phyloP scores from a whole-genome alignment of 1,140 invertebrate species.

The Drosophila kohkoa region DNA sequence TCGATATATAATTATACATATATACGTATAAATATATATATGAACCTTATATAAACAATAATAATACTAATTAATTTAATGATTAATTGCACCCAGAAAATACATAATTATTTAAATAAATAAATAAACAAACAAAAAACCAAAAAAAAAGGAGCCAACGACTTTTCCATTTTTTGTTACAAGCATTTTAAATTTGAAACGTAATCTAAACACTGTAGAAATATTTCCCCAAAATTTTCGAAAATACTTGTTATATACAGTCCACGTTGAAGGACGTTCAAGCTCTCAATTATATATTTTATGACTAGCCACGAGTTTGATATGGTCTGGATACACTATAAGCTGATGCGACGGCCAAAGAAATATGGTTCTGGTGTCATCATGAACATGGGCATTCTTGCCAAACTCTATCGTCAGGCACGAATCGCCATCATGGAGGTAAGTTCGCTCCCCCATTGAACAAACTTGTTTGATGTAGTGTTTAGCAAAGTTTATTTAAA shows the following conservation, averaged over 20 bases:
- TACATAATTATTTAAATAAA: conserved; percentile 84
- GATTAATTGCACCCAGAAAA: conserved; percentile 84
- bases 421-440: conserved; percentile 43
- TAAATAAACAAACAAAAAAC: conserved; percentile 72
- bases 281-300: conserved; percentile 17
- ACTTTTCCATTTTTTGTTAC: background rate
- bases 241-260: conserved; percentile 10
- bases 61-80: conserved; percentile 84
- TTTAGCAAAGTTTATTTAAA: conserved; percentile 32
- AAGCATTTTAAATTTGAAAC: conserved; percentile 1
- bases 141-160: background rate
- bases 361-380: conserved; percentile 1
- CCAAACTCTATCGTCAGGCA: conserved; percentile 40
- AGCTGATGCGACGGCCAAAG: conserved; percentile 8
- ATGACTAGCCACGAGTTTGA: conserved; percentile 45
- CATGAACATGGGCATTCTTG: conserved; percentile 37
- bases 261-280: background rate
- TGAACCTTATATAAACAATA: conserved; percentile 83
- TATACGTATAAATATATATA: conserved; percentile 67
- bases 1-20: conserved; percentile 51
- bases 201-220: background rate
- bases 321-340: conserved; percentile 42
- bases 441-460: background rate
- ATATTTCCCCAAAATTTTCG: conserved; percentile 21
- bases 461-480: background rate